These are phyloP conservation scores for Bombus pyrosoma DNA, from an alignment of 1,140 invertebrate species.

Conservation along the genomic window DNA sequence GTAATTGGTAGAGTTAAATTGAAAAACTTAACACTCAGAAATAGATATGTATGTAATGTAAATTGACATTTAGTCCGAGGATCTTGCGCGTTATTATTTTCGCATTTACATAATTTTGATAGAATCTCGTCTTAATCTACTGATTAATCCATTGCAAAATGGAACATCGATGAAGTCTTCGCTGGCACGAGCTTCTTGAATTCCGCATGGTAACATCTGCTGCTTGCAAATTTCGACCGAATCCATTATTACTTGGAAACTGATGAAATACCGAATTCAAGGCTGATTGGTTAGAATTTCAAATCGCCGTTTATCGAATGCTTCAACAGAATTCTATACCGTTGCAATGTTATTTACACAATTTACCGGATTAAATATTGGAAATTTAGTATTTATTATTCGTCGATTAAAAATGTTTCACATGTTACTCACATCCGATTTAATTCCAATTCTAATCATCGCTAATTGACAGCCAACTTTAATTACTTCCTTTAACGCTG, in stretches of 20 bases:
- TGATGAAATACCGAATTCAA: not conserved
- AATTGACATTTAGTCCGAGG: not conserved
- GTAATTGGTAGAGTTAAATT: not conserved
- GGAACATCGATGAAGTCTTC: not conserved
- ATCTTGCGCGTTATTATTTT: not conserved
- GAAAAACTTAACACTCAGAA: too few species aligned
- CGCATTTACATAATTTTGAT: not conserved
- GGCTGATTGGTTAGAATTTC: not conserved
- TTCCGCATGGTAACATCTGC: not conserved
- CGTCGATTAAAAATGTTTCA: too few species aligned
- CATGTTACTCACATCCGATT: too few species aligned
- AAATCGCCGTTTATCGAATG: not conserved
- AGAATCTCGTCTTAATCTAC: not conserved
- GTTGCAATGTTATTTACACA: not conserved
- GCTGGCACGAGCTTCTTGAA: not conserved
- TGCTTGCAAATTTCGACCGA: conserved; percentile 6
- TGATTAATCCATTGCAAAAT: not conserved
- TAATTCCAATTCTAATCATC: too few species aligned
- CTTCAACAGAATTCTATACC: too few species aligned
- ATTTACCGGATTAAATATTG: too few species aligned
- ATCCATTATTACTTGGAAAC: conserved; percentile 7
- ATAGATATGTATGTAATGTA: too few species aligned
- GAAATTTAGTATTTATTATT: too few species aligned
- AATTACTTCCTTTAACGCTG: too few species aligned
- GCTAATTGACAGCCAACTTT: too few species aligned